Percentiles rank a stretch among this genome's conserved stretches.
Conservation (phyloP, 2,797 vertebrate genomes). For the Lemur catta region DNA sequence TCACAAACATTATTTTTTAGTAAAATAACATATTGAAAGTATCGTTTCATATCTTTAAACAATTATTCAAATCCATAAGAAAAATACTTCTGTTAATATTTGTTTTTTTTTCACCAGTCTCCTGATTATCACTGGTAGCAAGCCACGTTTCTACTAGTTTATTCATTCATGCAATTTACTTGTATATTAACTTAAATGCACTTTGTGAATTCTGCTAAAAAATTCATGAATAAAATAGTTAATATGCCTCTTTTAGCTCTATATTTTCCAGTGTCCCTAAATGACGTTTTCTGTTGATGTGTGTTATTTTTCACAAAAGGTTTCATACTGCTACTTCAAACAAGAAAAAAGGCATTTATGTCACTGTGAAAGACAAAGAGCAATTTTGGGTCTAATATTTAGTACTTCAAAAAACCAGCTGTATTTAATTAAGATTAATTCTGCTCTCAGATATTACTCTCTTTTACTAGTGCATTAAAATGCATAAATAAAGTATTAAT, state of each 20-base stretch:
- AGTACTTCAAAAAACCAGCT: background rate
- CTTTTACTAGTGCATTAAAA: background rate
- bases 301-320: background rate
- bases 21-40: background rate
- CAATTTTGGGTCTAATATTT: background rate
- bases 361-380: background rate
- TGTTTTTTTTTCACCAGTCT: background rate
- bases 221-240: background rate
- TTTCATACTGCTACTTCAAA: background rate
- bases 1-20: background rate
- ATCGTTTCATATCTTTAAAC: background rate
- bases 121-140: background rate
- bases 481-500: background rate
- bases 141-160: background rate
- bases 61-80: background rate
- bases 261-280: background rate
- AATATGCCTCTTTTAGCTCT: background rate
- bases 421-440: slow-evolving; percentile 34
- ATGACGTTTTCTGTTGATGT: background rate
- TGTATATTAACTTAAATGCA: background rate
- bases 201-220: background rate
- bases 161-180: background rate
- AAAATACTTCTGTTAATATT: background rate
- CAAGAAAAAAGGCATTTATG: background rate
- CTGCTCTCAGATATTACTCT: background rate